Evolutionary conservation across 2,113 vertebrate genomes (phyloP), one percentile per base, ranked within the genome.

Genomic region (Epinephelus moara): DNA sequence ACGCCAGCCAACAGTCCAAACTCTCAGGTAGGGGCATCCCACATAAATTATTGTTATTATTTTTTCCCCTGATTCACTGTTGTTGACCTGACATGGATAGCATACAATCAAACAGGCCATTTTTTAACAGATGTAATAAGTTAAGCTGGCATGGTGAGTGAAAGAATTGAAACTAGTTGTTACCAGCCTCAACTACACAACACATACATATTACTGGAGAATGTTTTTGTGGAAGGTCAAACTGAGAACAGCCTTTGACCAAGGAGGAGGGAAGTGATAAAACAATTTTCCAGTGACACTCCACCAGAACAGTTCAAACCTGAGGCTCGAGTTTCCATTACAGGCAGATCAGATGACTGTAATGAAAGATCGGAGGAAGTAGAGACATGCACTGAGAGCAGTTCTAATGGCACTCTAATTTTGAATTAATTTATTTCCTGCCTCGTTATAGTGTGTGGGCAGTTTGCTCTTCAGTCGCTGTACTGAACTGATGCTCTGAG

Each of bases 1-100:
- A 98, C 75, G 97, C 98, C 89, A 99, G 98, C 92, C 98, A 99
- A 90, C 98, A 99, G 88, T 99, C 98, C 75, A 99, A 97, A 96
- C 95, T 98, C 70, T 99, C 98, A 97, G 98, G 98, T 99, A 97
- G 40, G 59, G 2, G 9, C 14, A 81, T 68, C 37, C 19, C 21
- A 57, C 40, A 33, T 75, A 56, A 23, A 33, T 4, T 67, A 56
- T 27, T 19, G 13, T 23, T 10, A 42, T 12, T 19, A 18, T 4
- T 21, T 17, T 57, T 70, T 2, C 47, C 61, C 8, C 2, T n/a
- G 14, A 30, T 63, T 69, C 19, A n/a, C 2, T 49, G 4, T 15
- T 57, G 6, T 27, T 27, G 27, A 25, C 52, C 33, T 42, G 37
- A 27, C 15, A 18, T 37, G 19, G 18, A 47, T 14, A 47, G 5